Conservation (phyloP, 1,140 invertebrate species). For the Atta cephalotes region DNA sequence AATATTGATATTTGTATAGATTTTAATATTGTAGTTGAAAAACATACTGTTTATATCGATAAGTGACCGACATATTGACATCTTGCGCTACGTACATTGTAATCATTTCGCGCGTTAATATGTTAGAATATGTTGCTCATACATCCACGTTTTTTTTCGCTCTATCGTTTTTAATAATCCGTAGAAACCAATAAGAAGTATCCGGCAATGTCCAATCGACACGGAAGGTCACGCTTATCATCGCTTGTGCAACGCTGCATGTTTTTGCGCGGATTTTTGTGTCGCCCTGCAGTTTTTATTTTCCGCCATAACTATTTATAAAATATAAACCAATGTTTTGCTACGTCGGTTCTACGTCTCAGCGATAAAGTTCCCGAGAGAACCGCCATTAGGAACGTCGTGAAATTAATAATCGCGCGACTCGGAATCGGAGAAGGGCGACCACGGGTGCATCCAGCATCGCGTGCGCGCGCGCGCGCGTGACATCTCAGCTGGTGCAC, state of each 20-base stretch:
- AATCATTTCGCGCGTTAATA: constrained; percentile 34
- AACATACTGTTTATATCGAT: background rate
- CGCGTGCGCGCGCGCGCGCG: constrained; percentile 72
- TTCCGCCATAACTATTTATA: constrained; percentile 4
- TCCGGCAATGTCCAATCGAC: constrained; percentile 31
- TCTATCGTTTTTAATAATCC: constrained; percentile 33
- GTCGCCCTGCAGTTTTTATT: constrained; percentile 39
- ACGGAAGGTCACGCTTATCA: constrained; percentile 43
- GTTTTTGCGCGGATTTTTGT: constrained; percentile 49
- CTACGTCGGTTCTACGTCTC: background rate
- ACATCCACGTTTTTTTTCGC: background rate
- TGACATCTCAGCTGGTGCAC: constrained; percentile 83
- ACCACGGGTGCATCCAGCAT: constrained; percentile 78
- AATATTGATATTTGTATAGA: background rate
- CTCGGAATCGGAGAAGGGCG: constrained; percentile 1
- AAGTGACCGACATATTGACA: background rate
- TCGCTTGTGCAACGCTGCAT: constrained; percentile 29
- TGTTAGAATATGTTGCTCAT: background rate
- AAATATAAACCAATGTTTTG: background rate
- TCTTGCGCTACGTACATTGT: constrained; percentile 10
- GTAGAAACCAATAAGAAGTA: constrained; percentile 43
- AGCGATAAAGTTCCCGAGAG: constrained; percentile 5
- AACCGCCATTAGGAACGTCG: constrained; percentile 50
- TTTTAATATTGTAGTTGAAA: background rate
- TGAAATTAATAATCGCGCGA: constrained; percentile 70